Evolutionary conservation across 2,113 vertebrate genomes (phyloP).

Genomic region (Regulus satrapa): DNA sequence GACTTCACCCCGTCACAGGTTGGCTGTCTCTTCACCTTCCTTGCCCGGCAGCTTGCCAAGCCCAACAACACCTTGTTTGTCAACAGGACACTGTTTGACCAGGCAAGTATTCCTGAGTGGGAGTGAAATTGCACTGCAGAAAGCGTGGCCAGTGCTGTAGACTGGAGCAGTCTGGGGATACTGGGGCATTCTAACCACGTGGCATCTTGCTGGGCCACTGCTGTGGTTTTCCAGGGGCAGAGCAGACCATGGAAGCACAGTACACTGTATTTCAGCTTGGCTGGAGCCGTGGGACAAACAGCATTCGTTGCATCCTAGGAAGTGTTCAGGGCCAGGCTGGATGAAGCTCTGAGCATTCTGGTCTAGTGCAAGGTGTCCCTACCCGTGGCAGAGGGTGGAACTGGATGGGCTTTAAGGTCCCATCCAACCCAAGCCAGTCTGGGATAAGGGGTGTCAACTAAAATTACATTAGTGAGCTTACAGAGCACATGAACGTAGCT

Average conservation of each 20-base stretch:
- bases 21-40: slow-evolving; percentile 95
- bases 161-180: not conserved
- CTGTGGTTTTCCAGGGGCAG: not conserved
- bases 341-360: not conserved
- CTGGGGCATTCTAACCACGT: not conserved
- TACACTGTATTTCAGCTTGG: not conserved
- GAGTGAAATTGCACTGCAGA: not conserved
- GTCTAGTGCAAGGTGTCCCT: not conserved
- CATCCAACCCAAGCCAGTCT: not conserved
- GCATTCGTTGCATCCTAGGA: not conserved
- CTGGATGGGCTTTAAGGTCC: not conserved
- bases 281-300: not conserved
- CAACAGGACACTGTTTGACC: slow-evolving; percentile 96
- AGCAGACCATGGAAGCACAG: not conserved
- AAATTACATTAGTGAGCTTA: not conserved
- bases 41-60: slow-evolving; percentile 94
- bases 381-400: not conserved
- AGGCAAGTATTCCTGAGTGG: slow-evolving; percentile 71
- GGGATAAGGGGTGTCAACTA: not conserved
- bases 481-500: not conserved
- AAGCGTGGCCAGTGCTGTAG: not conserved
- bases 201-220: not conserved
- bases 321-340: not conserved
- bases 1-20: slow-evolving; percentile 97
- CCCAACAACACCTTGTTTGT: slow-evolving; percentile 97